phyloP scores from a whole-genome alignment of 2,797 vertebrate genomes.

The Oreortyx pictus region DNA sequence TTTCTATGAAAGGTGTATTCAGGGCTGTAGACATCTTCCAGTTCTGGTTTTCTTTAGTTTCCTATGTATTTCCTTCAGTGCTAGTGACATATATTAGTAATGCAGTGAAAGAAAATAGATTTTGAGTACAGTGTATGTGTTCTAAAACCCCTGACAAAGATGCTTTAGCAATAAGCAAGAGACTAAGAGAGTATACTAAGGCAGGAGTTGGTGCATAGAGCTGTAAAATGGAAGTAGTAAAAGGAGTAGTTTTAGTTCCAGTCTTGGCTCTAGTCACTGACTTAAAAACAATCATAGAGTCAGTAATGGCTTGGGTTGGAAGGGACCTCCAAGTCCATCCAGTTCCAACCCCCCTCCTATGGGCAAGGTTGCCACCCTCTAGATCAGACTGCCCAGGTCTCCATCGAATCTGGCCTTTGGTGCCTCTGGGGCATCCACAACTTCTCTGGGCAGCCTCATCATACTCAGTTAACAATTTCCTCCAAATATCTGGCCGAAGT shows the following conservation, averaged over 20 bases:
- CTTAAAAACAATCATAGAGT: neutral
- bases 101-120: neutral
- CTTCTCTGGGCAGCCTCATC: too few species aligned
- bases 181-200: neutral
- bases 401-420: too few species aligned
- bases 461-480: too few species aligned
- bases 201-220: neutral
- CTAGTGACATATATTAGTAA: constrained; percentile 31
- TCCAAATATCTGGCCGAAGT: too few species aligned
- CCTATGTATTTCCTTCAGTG: constrained; percentile 54
- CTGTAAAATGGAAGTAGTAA: constrained; percentile 37
- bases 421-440: too few species aligned
- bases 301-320: too few species aligned
- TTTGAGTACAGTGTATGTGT: too few species aligned
- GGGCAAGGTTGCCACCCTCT: too few species aligned
- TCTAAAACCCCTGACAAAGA: neutral
- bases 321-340: too few species aligned
- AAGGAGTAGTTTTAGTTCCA: neutral
- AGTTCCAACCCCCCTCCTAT: too few species aligned
- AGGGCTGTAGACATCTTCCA: neutral
- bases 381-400: too few species aligned
- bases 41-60: constrained; percentile 15
- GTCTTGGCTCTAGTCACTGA: constrained; percentile 4
- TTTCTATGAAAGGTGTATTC: constrained; percentile 56
- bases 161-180: constrained; percentile 30